These are phyloP conservation scores for Drosophila kanekoi DNA, from an alignment of 2,888 invertebrate species.

Conservation along the genomic window DNA sequence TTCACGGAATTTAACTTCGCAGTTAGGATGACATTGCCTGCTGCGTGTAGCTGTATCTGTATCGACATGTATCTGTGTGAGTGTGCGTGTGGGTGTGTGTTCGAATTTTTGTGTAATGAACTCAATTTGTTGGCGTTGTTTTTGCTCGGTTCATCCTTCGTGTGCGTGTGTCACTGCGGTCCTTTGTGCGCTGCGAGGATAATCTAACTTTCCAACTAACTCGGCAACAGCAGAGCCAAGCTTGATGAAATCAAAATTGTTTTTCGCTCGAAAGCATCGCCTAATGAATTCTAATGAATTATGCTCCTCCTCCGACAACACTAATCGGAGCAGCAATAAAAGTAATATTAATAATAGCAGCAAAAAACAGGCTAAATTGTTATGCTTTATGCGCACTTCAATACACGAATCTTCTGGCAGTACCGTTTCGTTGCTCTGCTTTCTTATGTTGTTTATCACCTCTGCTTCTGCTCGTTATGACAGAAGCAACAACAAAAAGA, in stretches of 20 bases:
- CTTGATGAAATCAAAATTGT: constrained; percentile 54
- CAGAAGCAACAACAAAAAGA: constrained; percentile 18
- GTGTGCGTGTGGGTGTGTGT: constrained; percentile 18
- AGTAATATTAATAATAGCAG: constrained; percentile 28
- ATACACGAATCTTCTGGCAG: constrained; percentile 21
- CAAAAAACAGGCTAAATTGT: constrained; percentile 38
- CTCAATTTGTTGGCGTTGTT: constrained; percentile 42
- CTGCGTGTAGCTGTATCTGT: constrained; percentile 37
- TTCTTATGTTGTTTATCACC: constrained; percentile 25
- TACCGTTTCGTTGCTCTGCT: constrained; percentile 37
- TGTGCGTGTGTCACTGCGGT: constrained; percentile 23
- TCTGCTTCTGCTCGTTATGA: constrained; percentile 24
- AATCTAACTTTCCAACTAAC: constrained; percentile 78
- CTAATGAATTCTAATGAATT: constrained; percentile 63
- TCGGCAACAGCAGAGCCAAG: constrained; percentile 35
- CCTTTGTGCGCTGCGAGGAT: constrained; percentile 61
- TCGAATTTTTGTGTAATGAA: constrained; percentile 57
- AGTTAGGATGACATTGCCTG: constrained; percentile 74
- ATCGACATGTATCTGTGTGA: too few relatives aligned
- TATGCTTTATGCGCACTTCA: constrained; percentile 51
- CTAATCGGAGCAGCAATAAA: constrained; percentile 14
- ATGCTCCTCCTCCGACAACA: not conserved
- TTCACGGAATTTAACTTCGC: constrained; percentile 77
- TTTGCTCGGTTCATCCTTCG: constrained; percentile 18
- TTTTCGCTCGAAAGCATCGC: constrained; percentile 60